A percentile compares a stretch with the other conserved stretches of the same genome.
These are phyloP conservation scores for Etheostoma spectabile DNA, from an alignment of 2,113 vertebrate species.

Conservation along the genomic window DNA sequence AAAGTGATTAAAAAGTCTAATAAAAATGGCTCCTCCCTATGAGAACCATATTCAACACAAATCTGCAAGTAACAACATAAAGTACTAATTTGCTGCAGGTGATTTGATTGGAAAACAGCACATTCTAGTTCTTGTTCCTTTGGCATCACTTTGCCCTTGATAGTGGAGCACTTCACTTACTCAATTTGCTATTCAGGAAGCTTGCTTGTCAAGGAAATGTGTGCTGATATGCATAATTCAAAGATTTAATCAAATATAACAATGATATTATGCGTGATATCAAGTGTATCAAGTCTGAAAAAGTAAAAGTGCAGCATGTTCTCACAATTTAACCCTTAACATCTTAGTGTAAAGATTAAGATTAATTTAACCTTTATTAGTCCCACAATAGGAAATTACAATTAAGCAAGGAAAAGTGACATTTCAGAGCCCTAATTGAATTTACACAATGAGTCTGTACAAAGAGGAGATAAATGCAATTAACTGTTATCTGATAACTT, in stretches of 20 bases:
- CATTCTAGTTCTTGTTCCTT: neutral
- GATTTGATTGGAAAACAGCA: neutral
- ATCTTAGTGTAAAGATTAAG: neutral
- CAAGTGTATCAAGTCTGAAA: neutral
- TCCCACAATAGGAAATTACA: too few relatives aligned
- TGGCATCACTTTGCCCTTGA: constrained; percentile 15
- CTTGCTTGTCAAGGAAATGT: constrained; percentile 3
- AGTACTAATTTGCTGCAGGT: neutral
- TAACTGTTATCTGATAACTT: constrained; percentile 97
- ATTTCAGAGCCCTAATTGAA: neutral
- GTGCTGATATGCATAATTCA: constrained; percentile 15
- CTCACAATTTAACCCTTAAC: neutral
- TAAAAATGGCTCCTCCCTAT: neutral
- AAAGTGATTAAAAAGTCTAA: neutral
- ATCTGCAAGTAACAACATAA: neutral
- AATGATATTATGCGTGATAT: neutral
- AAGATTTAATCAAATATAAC: neutral
- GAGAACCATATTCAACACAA: neutral
- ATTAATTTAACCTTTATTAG: too few relatives aligned
- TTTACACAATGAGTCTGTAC: neutral
- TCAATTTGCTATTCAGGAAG: constrained; percentile 10
- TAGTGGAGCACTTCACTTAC: neutral
- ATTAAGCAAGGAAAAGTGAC: neutral
- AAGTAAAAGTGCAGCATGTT: neutral
- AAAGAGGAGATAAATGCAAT: constrained; percentile 14